Evolutionary conservation across 2,888 invertebrate species (phyloP).

Genomic region (Temnothorax unifasciatus): DNA sequence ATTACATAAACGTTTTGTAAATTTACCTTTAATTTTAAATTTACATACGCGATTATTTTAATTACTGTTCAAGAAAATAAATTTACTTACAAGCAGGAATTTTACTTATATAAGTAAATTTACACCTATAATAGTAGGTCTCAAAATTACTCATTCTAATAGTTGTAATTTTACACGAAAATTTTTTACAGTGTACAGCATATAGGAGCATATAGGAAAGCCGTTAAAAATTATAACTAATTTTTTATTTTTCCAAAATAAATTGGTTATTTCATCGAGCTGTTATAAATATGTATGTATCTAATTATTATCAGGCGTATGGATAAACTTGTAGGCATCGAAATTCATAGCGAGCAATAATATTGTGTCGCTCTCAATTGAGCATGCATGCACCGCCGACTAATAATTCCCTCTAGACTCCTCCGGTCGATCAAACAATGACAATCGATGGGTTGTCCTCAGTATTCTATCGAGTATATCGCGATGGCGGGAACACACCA

Average conservation of each 20-base stretch:
- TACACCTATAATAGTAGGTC: too few species aligned
- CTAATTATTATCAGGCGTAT: slow-evolving; percentile 28
- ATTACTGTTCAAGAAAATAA: too few species aligned
- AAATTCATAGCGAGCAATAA: slow-evolving; percentile 49
- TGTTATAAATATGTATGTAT: not conserved
- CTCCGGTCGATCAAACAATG: slow-evolving; percentile 52
- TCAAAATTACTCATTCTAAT: too few species aligned
- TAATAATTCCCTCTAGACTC: slow-evolving; percentile 44
- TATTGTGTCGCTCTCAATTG: slow-evolving; percentile 46
- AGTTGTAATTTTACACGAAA: too few species aligned
- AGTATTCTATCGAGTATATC: slow-evolving; percentile 37
- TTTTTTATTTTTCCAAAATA: not conserved
- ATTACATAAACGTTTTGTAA: too few species aligned
- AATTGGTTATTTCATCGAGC: not conserved
- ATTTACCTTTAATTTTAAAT: too few species aligned
- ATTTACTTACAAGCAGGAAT: too few species aligned
- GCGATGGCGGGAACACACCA: not conserved
- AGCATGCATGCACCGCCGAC: slow-evolving; percentile 35
- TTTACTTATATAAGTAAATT: too few species aligned
- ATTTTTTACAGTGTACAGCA: too few species aligned
- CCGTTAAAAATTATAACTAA: not conserved
- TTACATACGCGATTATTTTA: too few species aligned
- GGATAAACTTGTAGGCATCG: slow-evolving; percentile 29
- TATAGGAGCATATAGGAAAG: not conserved
- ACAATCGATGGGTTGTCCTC: slow-evolving; percentile 36